A percentile compares a stretch with the other conserved stretches of the same genome.
These are phyloP conservation scores for Drosophila kurseongensis DNA, from an alignment of 1,140 invertebrate genomes.

Conservation along the genomic window DNA sequence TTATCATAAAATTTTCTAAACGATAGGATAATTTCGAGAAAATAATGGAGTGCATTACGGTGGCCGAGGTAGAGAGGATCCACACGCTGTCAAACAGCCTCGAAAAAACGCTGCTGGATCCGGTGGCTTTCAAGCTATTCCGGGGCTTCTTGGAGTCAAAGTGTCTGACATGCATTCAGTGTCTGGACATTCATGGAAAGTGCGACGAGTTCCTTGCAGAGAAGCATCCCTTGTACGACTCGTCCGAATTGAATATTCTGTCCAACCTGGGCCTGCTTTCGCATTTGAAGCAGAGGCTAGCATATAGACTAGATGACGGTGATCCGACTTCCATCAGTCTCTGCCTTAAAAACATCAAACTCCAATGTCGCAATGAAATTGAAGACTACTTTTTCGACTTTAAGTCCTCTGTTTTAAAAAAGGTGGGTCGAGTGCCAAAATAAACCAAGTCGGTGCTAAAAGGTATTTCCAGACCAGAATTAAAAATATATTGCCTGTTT, in stretches of 20 bases:
- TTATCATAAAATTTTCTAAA: not conserved
- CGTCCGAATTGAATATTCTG: not conserved
- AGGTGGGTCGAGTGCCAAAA: too few species aligned
- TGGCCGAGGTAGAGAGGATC: not conserved
- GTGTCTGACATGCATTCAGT: too few species aligned
- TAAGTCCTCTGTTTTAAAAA: not conserved
- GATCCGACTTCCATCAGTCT: not conserved
- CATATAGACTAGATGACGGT: not conserved
- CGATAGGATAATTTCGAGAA: not conserved
- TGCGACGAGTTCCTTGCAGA: not conserved
- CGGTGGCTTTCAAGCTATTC: not conserved
- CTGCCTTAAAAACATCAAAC: not conserved
- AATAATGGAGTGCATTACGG: not conserved
- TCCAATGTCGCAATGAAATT: not conserved
- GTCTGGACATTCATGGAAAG: not conserved
- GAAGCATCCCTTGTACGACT: not conserved
- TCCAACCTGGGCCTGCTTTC: not conserved
- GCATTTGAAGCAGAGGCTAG: not conserved
- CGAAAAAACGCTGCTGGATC: not conserved
- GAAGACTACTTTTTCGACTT: not conserved
- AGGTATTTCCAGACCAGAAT: too few species aligned
- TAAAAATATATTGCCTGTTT: too few species aligned
- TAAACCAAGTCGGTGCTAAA: too few species aligned
- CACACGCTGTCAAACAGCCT: not conserved
- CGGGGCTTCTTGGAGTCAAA: not conserved